Percentiles rank a stretch among this genome's conserved stretches.
These are phyloP conservation scores for Furcifer pardalis DNA, from an alignment of 2,797 vertebrate genomes.

Conservation along the genomic window DNA sequence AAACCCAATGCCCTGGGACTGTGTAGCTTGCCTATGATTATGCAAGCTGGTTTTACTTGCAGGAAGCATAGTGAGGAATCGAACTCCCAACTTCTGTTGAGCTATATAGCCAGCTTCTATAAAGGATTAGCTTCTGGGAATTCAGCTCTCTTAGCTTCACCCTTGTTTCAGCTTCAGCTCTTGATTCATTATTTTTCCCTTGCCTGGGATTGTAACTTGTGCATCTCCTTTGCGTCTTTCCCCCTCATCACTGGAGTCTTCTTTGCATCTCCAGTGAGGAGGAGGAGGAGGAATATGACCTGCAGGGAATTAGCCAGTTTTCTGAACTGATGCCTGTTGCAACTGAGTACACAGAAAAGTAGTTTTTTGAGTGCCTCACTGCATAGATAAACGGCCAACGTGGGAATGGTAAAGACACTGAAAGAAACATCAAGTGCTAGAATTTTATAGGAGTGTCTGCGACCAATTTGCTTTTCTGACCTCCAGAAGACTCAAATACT, in stretches of 20 bases:
- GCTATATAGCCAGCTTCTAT: background rate
- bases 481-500: background rate
- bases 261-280: background rate
- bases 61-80: too few relatives aligned
- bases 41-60: too few relatives aligned
- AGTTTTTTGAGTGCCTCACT: background rate
- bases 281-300: background rate
- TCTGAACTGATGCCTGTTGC: background rate
- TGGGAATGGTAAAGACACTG: background rate
- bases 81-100: too few relatives aligned
- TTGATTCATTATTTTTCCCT: background rate
- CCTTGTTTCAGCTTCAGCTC: background rate
- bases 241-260: background rate
- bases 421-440: background rate
- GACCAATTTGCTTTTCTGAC: slow-evolving; percentile 5
- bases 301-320: background rate
- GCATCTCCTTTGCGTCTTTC: background rate
- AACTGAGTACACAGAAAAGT: background rate
- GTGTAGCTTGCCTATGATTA: too few relatives aligned
- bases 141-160: background rate
- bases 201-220: background rate
- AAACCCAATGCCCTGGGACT: background rate
- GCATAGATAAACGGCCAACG: too few relatives aligned
- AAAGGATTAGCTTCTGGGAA: background rate
- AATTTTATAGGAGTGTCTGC: background rate